Evolutionary conservation across 1,140 invertebrate genomes (phyloP).

Genomic region (Frieseomelitta varia): DNA sequence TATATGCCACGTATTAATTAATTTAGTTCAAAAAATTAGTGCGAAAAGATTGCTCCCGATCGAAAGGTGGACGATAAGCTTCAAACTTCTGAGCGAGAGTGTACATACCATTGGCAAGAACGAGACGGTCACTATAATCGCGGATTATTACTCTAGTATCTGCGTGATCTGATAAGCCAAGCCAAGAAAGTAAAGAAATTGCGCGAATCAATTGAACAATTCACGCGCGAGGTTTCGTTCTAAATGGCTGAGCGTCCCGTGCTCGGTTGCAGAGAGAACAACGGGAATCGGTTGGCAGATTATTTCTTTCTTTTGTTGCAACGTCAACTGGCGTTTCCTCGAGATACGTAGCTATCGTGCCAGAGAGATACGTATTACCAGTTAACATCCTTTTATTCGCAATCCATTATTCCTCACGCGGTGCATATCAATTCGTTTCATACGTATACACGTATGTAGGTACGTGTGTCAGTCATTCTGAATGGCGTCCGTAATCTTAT

Average conservation of each 20-base stretch:
- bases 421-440: too few relatives aligned
- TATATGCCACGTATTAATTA: too few relatives aligned
- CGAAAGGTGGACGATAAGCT: too few relatives aligned
- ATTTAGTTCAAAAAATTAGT: too few relatives aligned
- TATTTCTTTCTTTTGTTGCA: background rate
- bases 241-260: too few relatives aligned
- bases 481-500: background rate
- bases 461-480: background rate
- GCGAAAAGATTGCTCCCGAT: too few relatives aligned
- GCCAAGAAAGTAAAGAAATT: background rate
- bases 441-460: too few relatives aligned
- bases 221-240: background rate
- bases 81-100: too few relatives aligned
- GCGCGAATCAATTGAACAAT: background rate
- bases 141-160: background rate
- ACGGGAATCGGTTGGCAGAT: background rate
- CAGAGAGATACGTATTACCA: slow-evolving; percentile 29
- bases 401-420: slow-evolving; percentile 33
- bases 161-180: background rate
- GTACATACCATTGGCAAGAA: background rate
- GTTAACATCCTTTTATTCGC: slow-evolving; percentile 16
- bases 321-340: background rate
- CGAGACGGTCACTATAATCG: background rate
- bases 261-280: background rate
- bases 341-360: slow-evolving; percentile 15